These are phyloP conservation scores for Hyposmocoma kahamanoa DNA, from an alignment of 1,140 invertebrate genomes.

Conservation along the genomic window DNA sequence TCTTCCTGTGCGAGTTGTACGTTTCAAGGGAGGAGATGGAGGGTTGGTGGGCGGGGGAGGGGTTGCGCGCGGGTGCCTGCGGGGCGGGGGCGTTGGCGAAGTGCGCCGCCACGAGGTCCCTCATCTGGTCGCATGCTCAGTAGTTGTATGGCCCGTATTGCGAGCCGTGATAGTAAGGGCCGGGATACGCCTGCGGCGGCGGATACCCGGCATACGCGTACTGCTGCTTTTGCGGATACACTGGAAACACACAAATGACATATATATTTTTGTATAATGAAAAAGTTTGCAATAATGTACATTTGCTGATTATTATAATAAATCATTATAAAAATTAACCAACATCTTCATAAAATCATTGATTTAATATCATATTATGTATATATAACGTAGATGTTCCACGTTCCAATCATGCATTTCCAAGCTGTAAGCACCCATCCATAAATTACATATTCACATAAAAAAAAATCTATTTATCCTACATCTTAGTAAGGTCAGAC, in stretches of 20 bases:
- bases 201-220: constrained; percentile 89
- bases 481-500: no score
- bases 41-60: constrained; percentile 27
- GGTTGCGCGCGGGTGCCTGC: constrained; percentile 60
- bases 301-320: neutral
- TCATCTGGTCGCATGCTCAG: constrained; percentile 75
- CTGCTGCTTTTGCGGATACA: constrained; percentile 95
- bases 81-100: constrained; percentile 53
- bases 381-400: no score
- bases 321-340: no score
- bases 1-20: constrained; percentile 53
- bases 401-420: no score
- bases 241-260: constrained; percentile 66
- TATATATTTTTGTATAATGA: no score
- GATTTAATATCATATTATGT: no score
- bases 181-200: constrained; percentile 87
- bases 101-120: constrained; percentile 55
- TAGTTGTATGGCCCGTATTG: constrained; percentile 95
- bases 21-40: constrained; percentile 33
- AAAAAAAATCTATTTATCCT: no score
- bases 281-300: neutral
- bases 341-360: no score
- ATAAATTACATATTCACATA: no score
- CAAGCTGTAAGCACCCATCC: no score
- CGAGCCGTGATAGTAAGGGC: constrained; percentile 91